Percentiles rank a stretch among this genome's conserved stretches.
These are phyloP conservation scores for Menidia beryllina DNA, from an alignment of 2,113 vertebrate genomes.

Conservation along the genomic window DNA sequence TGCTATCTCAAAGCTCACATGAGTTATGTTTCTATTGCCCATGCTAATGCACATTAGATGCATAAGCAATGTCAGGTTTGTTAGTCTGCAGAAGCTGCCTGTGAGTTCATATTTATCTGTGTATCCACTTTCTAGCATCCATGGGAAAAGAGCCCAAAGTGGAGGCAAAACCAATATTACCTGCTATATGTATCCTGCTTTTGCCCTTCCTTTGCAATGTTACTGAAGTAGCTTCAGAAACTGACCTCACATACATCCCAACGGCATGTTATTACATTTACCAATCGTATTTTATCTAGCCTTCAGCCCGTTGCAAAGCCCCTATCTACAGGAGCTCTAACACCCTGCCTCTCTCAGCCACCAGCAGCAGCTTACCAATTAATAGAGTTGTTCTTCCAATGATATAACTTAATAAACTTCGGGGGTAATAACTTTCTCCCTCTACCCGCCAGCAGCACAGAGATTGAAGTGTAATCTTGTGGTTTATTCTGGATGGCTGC, in stretches of 20 bases:
- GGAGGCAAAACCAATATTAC: constrained; percentile 51
- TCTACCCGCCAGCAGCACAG: constrained; percentile 67
- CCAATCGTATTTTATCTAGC: constrained; percentile 66
- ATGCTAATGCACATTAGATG: too few species aligned
- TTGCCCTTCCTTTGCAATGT: constrained; percentile 68
- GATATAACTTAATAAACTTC: constrained; percentile 81
- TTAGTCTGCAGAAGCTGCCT: too few species aligned
- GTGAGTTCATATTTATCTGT: too few species aligned
- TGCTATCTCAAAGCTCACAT: neutral
- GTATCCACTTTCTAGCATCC: constrained; percentile 47
- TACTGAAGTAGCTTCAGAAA: constrained; percentile 71
- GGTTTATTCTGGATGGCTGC: constrained; percentile 83
- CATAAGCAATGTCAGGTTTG: constrained; percentile 4
- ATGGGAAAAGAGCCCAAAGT: constrained; percentile 56
- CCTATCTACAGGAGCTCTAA: constrained; percentile 20
- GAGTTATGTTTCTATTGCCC: too few species aligned
- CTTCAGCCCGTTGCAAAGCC: neutral
- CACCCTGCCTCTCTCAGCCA: constrained; percentile 57
- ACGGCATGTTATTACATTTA: constrained; percentile 73
- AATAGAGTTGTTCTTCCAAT: constrained; percentile 68
- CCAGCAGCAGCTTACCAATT: constrained; percentile 74
- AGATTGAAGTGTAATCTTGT: constrained; percentile 75
- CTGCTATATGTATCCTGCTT: constrained; percentile 27
- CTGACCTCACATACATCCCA: constrained; percentile 76
- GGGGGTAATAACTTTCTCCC: constrained; percentile 75